Percentiles rank a stretch among this genome's conserved stretches.
Evolutionary conservation across 2,797 vertebrate genomes (phyloP).

Genomic region (Thripadectes ignobilis): DNA sequence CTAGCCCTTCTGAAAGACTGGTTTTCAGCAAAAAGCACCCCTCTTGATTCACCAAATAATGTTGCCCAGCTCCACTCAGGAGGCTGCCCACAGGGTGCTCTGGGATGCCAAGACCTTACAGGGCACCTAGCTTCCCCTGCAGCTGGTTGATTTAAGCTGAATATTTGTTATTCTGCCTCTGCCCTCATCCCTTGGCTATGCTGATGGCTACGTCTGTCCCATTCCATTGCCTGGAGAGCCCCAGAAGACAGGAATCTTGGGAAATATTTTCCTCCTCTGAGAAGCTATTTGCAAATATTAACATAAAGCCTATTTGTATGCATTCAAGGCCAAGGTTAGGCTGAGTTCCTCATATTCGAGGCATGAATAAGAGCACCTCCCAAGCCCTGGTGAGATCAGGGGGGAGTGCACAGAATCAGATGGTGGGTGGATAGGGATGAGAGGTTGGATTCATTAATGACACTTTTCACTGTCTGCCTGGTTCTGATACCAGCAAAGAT

Average conservation of each 20-base stretch:
- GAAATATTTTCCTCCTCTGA: not conserved
- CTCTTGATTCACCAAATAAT: not conserved
- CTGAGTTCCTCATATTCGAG: not conserved
- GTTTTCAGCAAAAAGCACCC: not conserved
- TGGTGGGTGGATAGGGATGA: not conserved
- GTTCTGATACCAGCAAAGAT: not conserved
- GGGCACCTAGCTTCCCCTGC: not conserved
- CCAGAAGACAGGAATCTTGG: not conserved
- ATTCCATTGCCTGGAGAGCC: not conserved
- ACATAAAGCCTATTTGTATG: not conserved
- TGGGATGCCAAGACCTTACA: not conserved
- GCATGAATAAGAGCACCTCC: not conserved
- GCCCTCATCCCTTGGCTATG: not conserved
- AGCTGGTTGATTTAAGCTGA: not conserved
- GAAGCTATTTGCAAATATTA: conserved; percentile 24
- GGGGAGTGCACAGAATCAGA: not conserved
- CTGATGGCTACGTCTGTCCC: not conserved
- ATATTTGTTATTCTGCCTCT: not conserved
- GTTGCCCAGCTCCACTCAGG: not conserved
- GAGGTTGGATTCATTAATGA: not conserved
- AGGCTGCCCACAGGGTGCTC: not conserved
- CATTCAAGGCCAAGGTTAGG: not conserved
- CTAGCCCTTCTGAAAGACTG: not conserved
- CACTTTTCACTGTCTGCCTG: not conserved
- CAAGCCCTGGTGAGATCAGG: not conserved